A percentile compares a stretch with the other conserved stretches of the same genome.
Conservation (phyloP, 92 coral and sea anemone genomes). For the Chrysogorgia sp. region DNA sequence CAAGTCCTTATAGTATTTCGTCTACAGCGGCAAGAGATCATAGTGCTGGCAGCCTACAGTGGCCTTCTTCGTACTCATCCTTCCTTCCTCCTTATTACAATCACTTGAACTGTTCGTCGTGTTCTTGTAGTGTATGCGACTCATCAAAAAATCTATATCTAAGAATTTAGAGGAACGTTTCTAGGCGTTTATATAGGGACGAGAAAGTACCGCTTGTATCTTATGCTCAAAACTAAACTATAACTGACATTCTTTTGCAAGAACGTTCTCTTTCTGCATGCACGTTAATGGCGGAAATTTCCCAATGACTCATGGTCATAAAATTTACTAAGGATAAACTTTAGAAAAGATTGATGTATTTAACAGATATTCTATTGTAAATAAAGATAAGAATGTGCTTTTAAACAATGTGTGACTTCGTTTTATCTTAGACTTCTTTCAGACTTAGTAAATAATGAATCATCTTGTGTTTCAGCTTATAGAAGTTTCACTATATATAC, state of each 20-base stretch:
- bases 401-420: too few species aligned
- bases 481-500: too few species aligned
- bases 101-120: conserved; percentile 66
- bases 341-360: too few species aligned
- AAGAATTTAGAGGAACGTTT: conserved; percentile 61
- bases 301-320: too few species aligned
- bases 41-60: conserved; percentile 70
- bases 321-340: too few species aligned
- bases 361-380: too few species aligned
- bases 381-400: too few species aligned
- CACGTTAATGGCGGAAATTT: background rate
- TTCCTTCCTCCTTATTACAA: conserved; percentile 88
- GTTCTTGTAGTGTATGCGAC: conserved; percentile 79
- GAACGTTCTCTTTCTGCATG: too few species aligned
- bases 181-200: background rate
- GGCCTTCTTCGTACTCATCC: conserved; percentile 79
- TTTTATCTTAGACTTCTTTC: too few species aligned
- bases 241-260: too few species aligned
- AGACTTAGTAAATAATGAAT: too few species aligned
- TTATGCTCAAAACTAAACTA: background rate
- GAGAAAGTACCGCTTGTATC: background rate
- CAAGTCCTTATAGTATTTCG: conserved; percentile 70
- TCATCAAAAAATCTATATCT: conserved; percentile 83
- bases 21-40: conserved; percentile 48
- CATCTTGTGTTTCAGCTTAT: too few species aligned